Evolutionary conservation across 2,888 invertebrate genomes (phyloP), one percentile per base, ranked within the genome.

Genomic region (Habrosyne pyritoides): DNA sequence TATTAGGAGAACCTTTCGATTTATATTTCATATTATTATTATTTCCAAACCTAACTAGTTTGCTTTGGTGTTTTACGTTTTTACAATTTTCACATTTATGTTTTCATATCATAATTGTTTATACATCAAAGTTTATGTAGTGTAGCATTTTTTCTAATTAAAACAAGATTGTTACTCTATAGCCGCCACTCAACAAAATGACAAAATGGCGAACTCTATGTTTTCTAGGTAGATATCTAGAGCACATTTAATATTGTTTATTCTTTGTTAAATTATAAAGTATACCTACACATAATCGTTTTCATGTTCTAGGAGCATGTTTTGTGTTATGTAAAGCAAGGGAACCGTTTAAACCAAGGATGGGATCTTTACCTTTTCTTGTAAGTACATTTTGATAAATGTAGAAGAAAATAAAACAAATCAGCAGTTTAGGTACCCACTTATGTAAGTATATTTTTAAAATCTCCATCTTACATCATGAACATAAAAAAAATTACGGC

Each of bases 331-430:
- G 79, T 57, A 49, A 61, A n/a, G 76, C 80, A 12, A 73, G 77
- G 42, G 77, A 78, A 26, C 89, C 89, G 0, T 79, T 87, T 53
- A 81, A 67, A 54, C 83, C 89, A 0, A 60, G 63, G 0, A 60
- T 67, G 0, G 84, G 84, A 12, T 63, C 82, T 0, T 2, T 87
- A 10, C 82, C 84, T 4, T 90, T 80, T 61, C 7, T 86, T 18
- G 90, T 90, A 71, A 89, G 89, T 79, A 57, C 21, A 10, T 36
- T 50, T 30, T 42, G 10, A 30, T 10, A n/a, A n/a, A n/a, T n/a
- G n/a, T n/a, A n/a, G n/a, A n/a, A n/a, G n/a, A n/a, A n/a, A n/a
- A n/a, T n/a, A n/a, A n/a, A n/a, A n/a, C n/a, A n/a, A n/a, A n/a
- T n/a, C n/a, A n/a, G n/a, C n/a, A n/a, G n/a, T n/a, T n/a, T n/a